phyloP scores from a whole-genome alignment of 2,888 invertebrate species.

The Cotesia congregata region DNA sequence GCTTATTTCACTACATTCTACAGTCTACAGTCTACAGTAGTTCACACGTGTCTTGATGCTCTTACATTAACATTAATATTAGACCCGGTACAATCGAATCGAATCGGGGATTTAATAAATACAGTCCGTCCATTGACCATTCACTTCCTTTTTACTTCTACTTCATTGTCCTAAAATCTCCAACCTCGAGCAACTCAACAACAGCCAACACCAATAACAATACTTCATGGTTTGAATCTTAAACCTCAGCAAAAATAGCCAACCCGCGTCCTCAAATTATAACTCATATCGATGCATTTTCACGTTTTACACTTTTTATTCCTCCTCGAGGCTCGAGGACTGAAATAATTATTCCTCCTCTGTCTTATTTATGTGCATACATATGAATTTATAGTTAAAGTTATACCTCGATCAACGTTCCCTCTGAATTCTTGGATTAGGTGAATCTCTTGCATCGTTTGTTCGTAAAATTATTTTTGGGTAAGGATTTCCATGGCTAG shows the following conservation, averaged over 20 bases:
- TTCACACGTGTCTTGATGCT: slow-evolving; percentile 44
- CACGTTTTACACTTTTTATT: neutral
- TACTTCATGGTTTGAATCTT: slow-evolving; percentile 8
- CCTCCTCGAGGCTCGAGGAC: neutral
- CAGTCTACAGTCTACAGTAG: slow-evolving; percentile 14
- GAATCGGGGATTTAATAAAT: neutral
- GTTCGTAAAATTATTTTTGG: neutral
- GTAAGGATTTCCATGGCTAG: slow-evolving; percentile 1
- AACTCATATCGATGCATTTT: neutral
- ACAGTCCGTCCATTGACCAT: slow-evolving; percentile 2
- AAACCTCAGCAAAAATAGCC: neutral
- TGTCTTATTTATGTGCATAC: slow-evolving; percentile 1
- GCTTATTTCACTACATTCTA: neutral
- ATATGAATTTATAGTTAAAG: neutral
- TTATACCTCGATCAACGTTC: neutral
- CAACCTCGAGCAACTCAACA: neutral
- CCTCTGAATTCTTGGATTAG: neutral
- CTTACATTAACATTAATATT: slow-evolving; percentile 33
- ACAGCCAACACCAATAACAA: neutral
- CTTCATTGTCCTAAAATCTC: slow-evolving; percentile 21
- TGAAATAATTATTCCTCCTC: neutral
- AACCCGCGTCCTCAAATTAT: no score
- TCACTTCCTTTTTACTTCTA: slow-evolving; percentile 21
- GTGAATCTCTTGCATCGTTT: neutral
- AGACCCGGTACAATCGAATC: neutral